Conservation (phyloP, 2,113 vertebrate species). For the Saccopteryx bilineata region DNA sequence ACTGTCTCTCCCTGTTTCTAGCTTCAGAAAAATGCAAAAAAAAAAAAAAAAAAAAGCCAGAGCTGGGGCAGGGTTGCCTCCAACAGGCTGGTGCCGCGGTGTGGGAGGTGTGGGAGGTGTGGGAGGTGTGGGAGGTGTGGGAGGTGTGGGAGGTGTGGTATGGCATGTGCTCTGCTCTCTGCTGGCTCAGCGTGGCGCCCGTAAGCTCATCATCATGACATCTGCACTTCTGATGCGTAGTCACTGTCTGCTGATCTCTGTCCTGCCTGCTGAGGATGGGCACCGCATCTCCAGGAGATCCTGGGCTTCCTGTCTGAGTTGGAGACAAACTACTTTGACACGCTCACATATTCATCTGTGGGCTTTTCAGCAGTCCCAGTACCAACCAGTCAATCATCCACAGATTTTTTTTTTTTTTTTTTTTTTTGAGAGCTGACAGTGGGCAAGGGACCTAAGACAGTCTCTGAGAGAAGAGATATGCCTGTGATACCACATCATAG, state of each 20-base stretch:
- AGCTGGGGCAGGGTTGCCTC: neutral
- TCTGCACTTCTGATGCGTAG: neutral
- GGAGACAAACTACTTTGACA: neutral
- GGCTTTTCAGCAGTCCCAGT: neutral
- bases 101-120: neutral
- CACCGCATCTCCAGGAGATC: neutral
- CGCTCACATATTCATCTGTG: too few relatives aligned
- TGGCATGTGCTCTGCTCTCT: neutral
- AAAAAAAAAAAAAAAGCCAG: too few relatives aligned
- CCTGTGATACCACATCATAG: neutral
- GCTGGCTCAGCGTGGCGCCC: slow-evolving; percentile 40
- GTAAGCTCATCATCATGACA: neutral
- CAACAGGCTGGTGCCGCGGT: too few relatives aligned
- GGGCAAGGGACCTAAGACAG: neutral
- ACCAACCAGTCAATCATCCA: neutral
- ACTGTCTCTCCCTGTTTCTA: too few relatives aligned
- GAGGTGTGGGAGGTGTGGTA: too few relatives aligned
- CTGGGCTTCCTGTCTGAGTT: neutral
- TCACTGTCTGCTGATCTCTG: neutral
- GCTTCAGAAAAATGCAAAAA: too few relatives aligned
- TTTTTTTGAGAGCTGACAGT: neutral
- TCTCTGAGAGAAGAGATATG: neutral
- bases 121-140: neutral
- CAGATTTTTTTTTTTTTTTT: neutral
- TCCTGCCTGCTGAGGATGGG: neutral